These are phyloP conservation scores for Anolis apletophallus DNA, from an alignment of 2,797 vertebrate species.

Conservation along the genomic window DNA sequence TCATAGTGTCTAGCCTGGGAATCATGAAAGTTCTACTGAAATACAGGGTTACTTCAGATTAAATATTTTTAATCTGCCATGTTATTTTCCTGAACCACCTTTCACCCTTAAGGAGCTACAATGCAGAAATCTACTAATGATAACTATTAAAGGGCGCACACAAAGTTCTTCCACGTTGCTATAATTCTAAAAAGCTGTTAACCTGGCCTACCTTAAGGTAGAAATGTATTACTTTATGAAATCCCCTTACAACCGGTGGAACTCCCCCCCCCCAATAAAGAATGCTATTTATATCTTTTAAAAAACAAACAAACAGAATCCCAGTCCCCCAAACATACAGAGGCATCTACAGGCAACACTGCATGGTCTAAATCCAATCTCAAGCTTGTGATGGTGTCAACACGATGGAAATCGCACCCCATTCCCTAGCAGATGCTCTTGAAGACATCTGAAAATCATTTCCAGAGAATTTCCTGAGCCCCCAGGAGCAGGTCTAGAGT, in stretches of 20 bases:
- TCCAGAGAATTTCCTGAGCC: too few species aligned
- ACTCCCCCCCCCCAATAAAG: not conserved
- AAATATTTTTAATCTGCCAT: conserved; percentile 1
- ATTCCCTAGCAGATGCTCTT: too few species aligned
- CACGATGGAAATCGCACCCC: too few species aligned
- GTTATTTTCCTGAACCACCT: conserved; percentile 8
- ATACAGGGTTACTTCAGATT: conserved; percentile 44
- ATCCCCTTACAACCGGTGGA: not conserved
- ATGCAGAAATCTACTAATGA: not conserved
- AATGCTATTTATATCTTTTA: not conserved
- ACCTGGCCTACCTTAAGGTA: not conserved
- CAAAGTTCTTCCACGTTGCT: not conserved
- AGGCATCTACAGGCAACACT: too few species aligned
- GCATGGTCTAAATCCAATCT: too few species aligned
- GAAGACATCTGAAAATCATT: too few species aligned
- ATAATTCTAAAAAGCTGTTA: not conserved
- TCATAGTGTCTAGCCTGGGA: not conserved
- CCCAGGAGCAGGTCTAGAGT: too few species aligned
- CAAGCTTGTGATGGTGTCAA: too few species aligned
- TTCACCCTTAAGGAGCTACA: conserved; percentile 9
- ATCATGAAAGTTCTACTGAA: not conserved
- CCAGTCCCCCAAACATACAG: too few species aligned
- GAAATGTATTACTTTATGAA: not conserved
- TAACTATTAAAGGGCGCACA: not conserved
- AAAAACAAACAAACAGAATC: too few species aligned